phyloP scores from a whole-genome alignment of 1,140 invertebrate species.

The Drosophila funebris region DNA sequence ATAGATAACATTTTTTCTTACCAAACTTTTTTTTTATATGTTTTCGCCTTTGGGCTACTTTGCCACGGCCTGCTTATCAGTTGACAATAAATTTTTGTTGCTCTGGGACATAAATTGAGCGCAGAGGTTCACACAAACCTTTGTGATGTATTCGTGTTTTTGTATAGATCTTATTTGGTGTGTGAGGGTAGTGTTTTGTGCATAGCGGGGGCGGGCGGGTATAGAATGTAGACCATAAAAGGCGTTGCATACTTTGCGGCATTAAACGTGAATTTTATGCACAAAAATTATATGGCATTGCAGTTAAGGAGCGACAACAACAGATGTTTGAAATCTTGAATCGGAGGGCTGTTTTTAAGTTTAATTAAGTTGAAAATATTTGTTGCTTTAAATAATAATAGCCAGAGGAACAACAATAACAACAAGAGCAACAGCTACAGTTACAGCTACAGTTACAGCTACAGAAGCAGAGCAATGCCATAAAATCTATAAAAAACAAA shows the following conservation, averaged over 20 bases:
- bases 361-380: conserved; percentile 82
- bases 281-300: conserved; percentile 70
- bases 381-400: conserved; percentile 78
- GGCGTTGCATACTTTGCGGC: conserved; percentile 71
- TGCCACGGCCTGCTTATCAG: conserved; percentile 72
- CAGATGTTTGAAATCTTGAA: conserved; percentile 50
- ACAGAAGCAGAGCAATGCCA: conserved; percentile 33
- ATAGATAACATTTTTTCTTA: conserved; percentile 5
- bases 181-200: conserved; percentile 34
- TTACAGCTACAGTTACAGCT: not conserved
- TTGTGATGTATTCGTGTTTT: conserved; percentile 66
- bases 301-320: conserved; percentile 67
- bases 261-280: conserved; percentile 78
- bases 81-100: conserved; percentile 82
- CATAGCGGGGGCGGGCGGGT: not conserved
- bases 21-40: conserved; percentile 53
- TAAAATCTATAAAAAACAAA: conserved; percentile 80
- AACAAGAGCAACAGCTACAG: conserved; percentile 35
- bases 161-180: conserved; percentile 15
- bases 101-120: conserved; percentile 77
- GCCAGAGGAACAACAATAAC: conserved; percentile 20
- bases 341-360: conserved; percentile 61
- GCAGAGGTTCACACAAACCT: conserved; percentile 54
- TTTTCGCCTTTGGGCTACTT: conserved; percentile 65
- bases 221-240: conserved; percentile 47